phyloP scores from a whole-genome alignment of 2,113 vertebrate species.

The Anarrhichthys ocellatus region DNA sequence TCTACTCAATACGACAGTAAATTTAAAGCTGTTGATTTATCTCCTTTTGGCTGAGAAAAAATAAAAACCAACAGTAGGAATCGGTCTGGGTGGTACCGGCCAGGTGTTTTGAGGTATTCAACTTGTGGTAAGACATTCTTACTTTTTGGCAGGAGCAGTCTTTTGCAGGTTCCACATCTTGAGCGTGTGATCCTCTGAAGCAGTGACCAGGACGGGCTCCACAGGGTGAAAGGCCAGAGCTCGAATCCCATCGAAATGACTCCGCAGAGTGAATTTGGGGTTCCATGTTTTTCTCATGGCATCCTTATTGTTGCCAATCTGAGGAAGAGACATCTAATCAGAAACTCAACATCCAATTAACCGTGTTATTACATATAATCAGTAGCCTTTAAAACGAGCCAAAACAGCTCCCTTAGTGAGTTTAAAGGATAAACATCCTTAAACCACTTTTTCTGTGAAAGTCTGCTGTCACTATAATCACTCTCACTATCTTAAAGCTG shows the following conservation, averaged over 20 bases:
- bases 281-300: constrained; percentile 99
- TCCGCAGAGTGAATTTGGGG: constrained; percentile 97
- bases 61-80: background rate
- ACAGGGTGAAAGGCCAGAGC: constrained; percentile 94
- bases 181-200: constrained; percentile 97
- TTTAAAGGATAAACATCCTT: background rate
- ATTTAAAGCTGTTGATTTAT: background rate
- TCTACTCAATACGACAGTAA: background rate
- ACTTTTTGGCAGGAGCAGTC: constrained; percentile 98
- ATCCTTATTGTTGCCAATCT: constrained; percentile 98
- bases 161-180: constrained; percentile 99
- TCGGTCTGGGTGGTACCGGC: background rate
- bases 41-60: background rate
- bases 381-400: background rate
- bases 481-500: background rate
- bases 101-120: background rate
- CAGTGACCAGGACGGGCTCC: constrained; percentile 97
- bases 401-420: background rate
- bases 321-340: constrained; percentile 24
- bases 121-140: constrained; percentile 42
- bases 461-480: background rate
- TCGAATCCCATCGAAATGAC: constrained; percentile 97
- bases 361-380: background rate
- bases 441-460: background rate
- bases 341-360: constrained; percentile 4